Evolutionary conservation across 1,140 invertebrate genomes (phyloP).

Genomic region (Drosophila melanogaster): DNA sequence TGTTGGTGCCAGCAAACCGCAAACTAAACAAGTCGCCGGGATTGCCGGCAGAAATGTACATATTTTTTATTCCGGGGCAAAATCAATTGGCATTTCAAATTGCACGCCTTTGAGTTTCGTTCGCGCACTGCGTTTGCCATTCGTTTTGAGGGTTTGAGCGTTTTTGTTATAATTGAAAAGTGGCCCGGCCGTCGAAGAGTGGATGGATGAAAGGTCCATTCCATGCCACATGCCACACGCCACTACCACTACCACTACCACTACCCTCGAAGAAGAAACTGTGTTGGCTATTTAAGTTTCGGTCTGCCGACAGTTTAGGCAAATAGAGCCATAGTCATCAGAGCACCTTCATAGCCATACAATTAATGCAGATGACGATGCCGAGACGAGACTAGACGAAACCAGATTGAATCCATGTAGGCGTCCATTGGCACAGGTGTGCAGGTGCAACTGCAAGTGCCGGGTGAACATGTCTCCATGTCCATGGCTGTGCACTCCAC

Average conservation of each 20-base stretch:
- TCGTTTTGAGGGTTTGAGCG: slow-evolving; percentile 46
- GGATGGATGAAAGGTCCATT: slow-evolving; percentile 9
- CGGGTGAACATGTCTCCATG: not conserved
- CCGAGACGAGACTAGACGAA: slow-evolving; percentile 17
- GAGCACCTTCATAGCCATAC: slow-evolving; percentile 37
- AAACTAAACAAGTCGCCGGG: slow-evolving; percentile 45
- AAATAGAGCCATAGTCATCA: slow-evolving; percentile 56
- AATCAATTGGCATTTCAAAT: slow-evolving; percentile 82
- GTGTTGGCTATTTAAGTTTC: slow-evolving; percentile 61
- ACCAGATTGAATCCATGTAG: slow-evolving; percentile 42
- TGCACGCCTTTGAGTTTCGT: slow-evolving; percentile 70
- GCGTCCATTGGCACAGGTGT: slow-evolving; percentile 40
- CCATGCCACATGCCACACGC: slow-evolving; percentile 6
- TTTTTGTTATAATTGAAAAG: slow-evolving; percentile 76
- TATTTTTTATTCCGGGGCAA: slow-evolving; percentile 54
- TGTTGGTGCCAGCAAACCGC: slow-evolving; percentile 24
- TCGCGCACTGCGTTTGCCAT: slow-evolving; percentile 50
- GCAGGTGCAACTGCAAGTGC: slow-evolving; percentile 33
- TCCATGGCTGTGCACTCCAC: slow-evolving; percentile 23
- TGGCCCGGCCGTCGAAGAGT: slow-evolving; percentile 43
- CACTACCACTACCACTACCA: not conserved
- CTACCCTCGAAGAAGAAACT: slow-evolving; percentile 13
- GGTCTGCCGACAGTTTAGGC: slow-evolving; percentile 45
- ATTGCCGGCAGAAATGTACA: slow-evolving; percentile 40
- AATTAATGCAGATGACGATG: slow-evolving; percentile 74